Conservation (phyloP, 2,888 invertebrate species). For the Coelinius sp. region DNA sequence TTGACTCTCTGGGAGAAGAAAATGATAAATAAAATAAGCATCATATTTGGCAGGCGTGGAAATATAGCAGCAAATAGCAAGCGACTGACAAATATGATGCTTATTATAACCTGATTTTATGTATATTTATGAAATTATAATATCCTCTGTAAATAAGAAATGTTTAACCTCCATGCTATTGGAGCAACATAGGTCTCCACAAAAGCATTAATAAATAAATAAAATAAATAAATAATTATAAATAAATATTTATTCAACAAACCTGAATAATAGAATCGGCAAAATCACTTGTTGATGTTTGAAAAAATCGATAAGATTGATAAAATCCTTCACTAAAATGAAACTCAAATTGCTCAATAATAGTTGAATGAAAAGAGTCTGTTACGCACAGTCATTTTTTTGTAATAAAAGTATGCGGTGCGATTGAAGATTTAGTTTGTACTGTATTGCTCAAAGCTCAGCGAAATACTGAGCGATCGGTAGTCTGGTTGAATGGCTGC, state of each 20-base stretch:
- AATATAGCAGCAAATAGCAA: too few species aligned
- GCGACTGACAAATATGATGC: too few species aligned
- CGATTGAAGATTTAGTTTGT: conserved; percentile 43
- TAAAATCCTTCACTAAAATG: background rate
- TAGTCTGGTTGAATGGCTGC: conserved; percentile 45
- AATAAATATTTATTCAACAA: background rate
- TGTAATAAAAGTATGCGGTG: background rate
- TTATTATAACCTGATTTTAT: too few species aligned
- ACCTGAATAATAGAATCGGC: background rate
- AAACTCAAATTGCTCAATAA: background rate
- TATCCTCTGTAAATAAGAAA: too few species aligned
- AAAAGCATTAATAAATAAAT: too few species aligned
- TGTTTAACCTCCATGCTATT: too few species aligned
- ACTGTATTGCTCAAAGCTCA: conserved; percentile 58
- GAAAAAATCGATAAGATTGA: background rate
- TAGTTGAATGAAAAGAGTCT: background rate
- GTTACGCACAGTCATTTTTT: background rate
- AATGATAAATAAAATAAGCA: too few species aligned
- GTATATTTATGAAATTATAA: too few species aligned
- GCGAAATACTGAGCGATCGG: conserved; percentile 60
- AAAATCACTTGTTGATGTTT: background rate
- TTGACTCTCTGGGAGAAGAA: too few species aligned
- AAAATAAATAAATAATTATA: background rate
- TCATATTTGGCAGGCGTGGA: too few species aligned
- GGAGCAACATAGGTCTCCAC: too few species aligned